phyloP scores from a whole-genome alignment of 2,113 vertebrate species.

The Bos taurus region DNA sequence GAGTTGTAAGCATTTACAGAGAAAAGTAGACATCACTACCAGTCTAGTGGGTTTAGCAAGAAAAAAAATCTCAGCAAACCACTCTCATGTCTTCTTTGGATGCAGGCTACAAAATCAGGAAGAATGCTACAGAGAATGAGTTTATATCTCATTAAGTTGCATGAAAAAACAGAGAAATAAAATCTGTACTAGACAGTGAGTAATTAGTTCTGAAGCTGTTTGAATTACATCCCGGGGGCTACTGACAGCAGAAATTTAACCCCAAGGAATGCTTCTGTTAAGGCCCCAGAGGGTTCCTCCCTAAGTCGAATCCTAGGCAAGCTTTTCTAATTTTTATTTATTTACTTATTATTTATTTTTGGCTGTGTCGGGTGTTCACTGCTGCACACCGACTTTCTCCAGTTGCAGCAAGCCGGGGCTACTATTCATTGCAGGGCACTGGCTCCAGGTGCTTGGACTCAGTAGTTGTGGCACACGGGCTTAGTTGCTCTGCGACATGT shows the following conservation, averaged over 20 bases:
- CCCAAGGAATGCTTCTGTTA: not conserved
- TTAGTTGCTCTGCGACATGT: not conserved
- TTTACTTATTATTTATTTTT: not conserved
- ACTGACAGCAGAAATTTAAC: too few relatives aligned
- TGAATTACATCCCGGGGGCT: not conserved
- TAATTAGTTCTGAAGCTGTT: not conserved
- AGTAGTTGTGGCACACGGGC: not conserved
- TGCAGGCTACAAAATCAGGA: not conserved
- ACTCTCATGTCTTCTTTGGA: not conserved
- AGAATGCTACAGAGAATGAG: not conserved
- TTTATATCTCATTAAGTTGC: not conserved
- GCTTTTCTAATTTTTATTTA: not conserved
- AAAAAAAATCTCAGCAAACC: not conserved
- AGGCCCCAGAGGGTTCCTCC: not conserved
- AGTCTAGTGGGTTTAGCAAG: not conserved
- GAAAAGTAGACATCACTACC: not conserved
- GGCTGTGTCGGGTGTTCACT: not conserved
- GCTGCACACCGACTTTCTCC: not conserved
- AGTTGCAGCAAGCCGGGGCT: not conserved
- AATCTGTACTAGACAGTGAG: not conserved
- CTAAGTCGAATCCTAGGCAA: not conserved
- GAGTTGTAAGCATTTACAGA: not conserved
- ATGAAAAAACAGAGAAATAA: not conserved
- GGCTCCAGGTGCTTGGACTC: not conserved
- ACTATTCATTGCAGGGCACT: not conserved